phyloP scores from a whole-genome alignment of 2,113 vertebrate genomes.

The Pedionomus torquatus region DNA sequence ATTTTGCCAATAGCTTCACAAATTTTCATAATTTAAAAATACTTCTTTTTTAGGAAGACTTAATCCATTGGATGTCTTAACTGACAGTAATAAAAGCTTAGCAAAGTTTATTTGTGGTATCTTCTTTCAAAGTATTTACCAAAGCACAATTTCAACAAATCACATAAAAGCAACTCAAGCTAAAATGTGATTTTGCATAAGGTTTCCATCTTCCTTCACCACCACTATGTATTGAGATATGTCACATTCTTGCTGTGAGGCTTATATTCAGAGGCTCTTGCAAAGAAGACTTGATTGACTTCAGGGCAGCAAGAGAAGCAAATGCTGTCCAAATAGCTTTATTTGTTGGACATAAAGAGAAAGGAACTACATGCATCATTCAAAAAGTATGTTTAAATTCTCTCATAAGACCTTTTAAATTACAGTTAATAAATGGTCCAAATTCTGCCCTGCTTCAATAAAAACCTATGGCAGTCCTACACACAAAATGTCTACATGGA shows the following conservation, averaged over 20 bases:
- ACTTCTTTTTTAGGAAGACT: neutral
- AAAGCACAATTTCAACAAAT: neutral
- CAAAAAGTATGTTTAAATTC: neutral
- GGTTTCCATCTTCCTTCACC: neutral
- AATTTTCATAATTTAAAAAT: neutral
- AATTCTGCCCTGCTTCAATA: neutral
- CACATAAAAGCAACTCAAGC: neutral
- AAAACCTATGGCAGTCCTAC: neutral
- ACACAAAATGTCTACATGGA: neutral
- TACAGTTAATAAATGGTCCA: neutral
- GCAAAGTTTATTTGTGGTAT: neutral
- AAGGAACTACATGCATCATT: neutral
- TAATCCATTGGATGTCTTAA: neutral
- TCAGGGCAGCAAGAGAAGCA: neutral
- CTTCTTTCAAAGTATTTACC: neutral
- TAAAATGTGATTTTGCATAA: neutral
- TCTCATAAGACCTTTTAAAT: neutral
- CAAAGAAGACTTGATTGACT: neutral
- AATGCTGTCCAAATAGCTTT: neutral
- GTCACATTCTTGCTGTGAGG: neutral
- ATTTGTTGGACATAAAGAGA: neutral
- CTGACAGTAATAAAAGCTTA: neutral
- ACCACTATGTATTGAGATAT: neutral
- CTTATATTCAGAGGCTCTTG: neutral
- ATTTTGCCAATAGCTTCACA: neutral